Conservation (phyloP, 2,113 vertebrate genomes). For the Garra rufa region DNA sequence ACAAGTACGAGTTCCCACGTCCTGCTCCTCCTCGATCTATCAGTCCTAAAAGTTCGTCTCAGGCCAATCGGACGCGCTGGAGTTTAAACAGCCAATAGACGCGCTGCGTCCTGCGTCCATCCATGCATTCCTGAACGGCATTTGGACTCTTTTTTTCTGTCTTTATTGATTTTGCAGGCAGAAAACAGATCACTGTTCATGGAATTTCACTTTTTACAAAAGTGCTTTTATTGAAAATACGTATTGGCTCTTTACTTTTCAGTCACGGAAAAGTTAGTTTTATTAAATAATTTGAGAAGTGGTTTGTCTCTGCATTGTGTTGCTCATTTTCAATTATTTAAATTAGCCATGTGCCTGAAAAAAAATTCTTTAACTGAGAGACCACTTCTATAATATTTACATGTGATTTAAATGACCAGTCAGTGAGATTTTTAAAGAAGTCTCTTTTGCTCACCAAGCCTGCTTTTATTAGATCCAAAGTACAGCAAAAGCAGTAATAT, state of each 20-base stretch:
- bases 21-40: conserved; percentile 26
- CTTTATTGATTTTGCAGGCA: neutral
- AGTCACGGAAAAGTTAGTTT: neutral
- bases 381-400: neutral
- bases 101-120: conserved; percentile 7
- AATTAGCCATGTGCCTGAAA: neutral
- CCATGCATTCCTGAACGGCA: neutral
- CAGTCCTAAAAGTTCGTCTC: conserved; percentile 35
- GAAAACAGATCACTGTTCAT: neutral
- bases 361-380: neutral
- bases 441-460: too few relatives aligned
- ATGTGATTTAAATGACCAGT: neutral
- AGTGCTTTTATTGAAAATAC: neutral
- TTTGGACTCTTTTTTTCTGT: neutral
- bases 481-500: too few relatives aligned
- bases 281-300: neutral
- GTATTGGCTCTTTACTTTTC: neutral
- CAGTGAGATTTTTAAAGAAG: too few relatives aligned
- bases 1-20: conserved; percentile 34
- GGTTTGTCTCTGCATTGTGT: neutral
- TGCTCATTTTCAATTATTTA: neutral
- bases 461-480: too few relatives aligned
- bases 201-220: neutral
- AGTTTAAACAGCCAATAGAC: conserved; percentile 57
- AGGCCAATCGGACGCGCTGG: conserved; percentile 57